These are phyloP conservation scores for Galeopsomyia nigrocyanea DNA, from an alignment of 2,888 invertebrate genomes.

Conservation along the genomic window DNA sequence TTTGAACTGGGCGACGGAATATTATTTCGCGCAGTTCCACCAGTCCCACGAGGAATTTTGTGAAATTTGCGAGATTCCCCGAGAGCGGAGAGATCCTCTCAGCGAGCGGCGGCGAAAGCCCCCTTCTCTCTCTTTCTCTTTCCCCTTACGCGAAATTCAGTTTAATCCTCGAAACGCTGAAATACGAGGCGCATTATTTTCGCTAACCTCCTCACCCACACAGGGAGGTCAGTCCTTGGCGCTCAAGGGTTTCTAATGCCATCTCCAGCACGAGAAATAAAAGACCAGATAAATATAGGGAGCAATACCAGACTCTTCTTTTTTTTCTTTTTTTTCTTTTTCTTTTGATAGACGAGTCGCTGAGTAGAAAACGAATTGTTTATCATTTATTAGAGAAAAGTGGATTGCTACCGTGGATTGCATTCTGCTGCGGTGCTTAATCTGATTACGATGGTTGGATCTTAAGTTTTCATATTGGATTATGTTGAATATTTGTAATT, in stretches of 20 bases:
- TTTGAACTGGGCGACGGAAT: neutral
- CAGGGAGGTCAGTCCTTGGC: constrained; percentile 13
- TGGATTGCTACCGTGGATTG: too few species aligned
- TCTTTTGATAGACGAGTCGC: too few species aligned
- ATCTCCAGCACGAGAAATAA: constrained; percentile 16
- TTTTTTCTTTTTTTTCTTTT: too few species aligned
- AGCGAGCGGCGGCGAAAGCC: constrained; percentile 10
- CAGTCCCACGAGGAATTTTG: constrained; percentile 3
- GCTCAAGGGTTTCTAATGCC: constrained; percentile 14
- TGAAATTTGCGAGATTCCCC: constrained; percentile 30
- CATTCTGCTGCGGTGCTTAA: too few species aligned
- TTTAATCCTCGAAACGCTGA: constrained; percentile 40
- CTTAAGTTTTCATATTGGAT: too few species aligned
- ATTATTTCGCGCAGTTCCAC: constrained; percentile 13
- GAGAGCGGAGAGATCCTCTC: constrained; percentile 17
- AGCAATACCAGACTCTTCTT: too few species aligned
- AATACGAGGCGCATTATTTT: constrained; percentile 38
- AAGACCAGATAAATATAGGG: neutral
- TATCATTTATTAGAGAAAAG: too few species aligned
- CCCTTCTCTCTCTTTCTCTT: too few species aligned
- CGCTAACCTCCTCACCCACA: neutral
- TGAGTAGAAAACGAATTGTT: too few species aligned
- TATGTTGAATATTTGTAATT: too few species aligned
- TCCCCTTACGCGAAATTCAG: constrained; percentile 25
- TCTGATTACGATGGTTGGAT: too few species aligned